A percentile compares a stretch with the other conserved stretches of the same genome.
phyloP scores from a whole-genome alignment of 2,113 vertebrate species.

The Heterochromis multidens region DNA sequence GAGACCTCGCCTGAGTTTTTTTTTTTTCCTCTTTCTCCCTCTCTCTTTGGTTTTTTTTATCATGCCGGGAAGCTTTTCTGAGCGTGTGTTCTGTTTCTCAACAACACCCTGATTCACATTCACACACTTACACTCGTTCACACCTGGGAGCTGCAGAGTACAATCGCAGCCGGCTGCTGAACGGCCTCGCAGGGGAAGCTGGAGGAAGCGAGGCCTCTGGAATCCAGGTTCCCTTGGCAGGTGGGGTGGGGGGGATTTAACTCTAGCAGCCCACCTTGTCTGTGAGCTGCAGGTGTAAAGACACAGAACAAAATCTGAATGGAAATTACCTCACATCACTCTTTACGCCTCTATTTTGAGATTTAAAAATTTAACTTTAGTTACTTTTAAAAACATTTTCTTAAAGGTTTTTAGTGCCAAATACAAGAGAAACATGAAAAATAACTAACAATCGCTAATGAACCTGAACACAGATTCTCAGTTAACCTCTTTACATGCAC shows the following conservation, averaged over 20 bases:
- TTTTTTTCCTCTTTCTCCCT: neutral
- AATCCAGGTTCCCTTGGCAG: neutral
- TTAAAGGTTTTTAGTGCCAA: neutral
- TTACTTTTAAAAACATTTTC: neutral
- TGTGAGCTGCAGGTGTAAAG: neutral
- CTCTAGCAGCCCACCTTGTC: neutral
- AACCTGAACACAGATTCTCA: neutral
- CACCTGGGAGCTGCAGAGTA: conserved; percentile 42
- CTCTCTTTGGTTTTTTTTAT: neutral
- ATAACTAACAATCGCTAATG: neutral
- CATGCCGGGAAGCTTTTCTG: conserved; percentile 13
- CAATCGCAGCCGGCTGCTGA: neutral
- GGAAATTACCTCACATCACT: neutral
- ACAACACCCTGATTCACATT: conserved; percentile 40
- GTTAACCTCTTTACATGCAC: too few species aligned
- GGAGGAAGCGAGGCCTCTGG: neutral
- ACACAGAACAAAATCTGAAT: neutral
- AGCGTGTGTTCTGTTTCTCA: conserved; percentile 14
- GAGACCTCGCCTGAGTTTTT: neutral
- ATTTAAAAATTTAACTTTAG: neutral
- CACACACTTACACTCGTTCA: conserved; percentile 23
- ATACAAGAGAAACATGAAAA: too few species aligned
- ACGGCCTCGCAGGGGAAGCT: neutral
- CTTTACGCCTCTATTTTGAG: neutral
- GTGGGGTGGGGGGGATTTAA: neutral